Percentiles rank a stretch among this genome's conserved stretches.
Conservation (phyloP, 2,113 vertebrate species). For the Himantopus leucocephalus region DNA sequence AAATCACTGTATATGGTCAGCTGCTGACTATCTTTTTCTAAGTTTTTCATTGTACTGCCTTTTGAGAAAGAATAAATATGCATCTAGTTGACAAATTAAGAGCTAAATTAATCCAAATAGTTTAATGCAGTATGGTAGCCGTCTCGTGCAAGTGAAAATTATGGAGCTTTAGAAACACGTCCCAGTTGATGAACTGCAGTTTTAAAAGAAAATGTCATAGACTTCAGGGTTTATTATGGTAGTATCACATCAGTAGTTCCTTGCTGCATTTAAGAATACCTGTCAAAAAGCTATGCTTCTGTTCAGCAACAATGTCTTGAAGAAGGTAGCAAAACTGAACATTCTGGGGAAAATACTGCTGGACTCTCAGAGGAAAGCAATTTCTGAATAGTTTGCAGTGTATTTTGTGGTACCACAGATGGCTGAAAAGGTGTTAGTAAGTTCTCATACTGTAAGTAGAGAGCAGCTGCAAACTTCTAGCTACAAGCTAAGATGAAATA, state of each 20-base stretch:
- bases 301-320: neutral
- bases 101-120: neutral
- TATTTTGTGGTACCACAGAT: neutral
- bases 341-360: neutral
- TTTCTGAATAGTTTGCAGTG: neutral
- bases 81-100: neutral
- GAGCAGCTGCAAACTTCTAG: neutral
- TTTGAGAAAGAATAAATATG: neutral
- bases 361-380: neutral
- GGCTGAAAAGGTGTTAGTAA: neutral
- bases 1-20: neutral
- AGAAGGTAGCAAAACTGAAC: neutral
- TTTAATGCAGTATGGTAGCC: neutral
- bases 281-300: neutral
- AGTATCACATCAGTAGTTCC: neutral
- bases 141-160: neutral
- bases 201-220: neutral
- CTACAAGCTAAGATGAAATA: neutral
- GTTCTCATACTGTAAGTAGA: neutral
- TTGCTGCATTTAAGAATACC: neutral
- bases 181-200: neutral
- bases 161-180: neutral
- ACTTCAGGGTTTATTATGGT: neutral
- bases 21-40: neutral
- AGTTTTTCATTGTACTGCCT: neutral